Conservation (phyloP, 2,113 vertebrate genomes). For the Cebidichthys violaceus region DNA sequence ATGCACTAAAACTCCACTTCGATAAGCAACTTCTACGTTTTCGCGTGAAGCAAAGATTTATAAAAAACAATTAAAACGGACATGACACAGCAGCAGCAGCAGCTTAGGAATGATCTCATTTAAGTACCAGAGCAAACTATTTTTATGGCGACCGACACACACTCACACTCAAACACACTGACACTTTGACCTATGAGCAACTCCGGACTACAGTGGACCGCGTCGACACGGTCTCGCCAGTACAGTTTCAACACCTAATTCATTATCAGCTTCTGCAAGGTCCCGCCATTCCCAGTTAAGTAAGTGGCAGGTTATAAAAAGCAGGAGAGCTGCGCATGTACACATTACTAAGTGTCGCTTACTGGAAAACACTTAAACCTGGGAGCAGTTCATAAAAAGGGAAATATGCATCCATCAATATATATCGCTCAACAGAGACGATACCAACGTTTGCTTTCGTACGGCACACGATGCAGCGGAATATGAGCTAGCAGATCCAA, state of each 20-base stretch:
- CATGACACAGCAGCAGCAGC: slow-evolving; percentile 41
- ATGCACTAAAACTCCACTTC: not conserved
- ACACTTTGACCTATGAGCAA: slow-evolving; percentile 74
- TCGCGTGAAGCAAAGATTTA: slow-evolving; percentile 14
- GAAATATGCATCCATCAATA: slow-evolving; percentile 26
- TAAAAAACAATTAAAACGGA: slow-evolving; percentile 64
- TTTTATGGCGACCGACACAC: slow-evolving; percentile 69
- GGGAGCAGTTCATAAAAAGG: slow-evolving; percentile 33
- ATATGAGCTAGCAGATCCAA: not conserved
- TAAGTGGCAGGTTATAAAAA: slow-evolving; percentile 83
- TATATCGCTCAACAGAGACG: not conserved
- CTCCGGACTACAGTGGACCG: slow-evolving; percentile 60
- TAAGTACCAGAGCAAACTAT: slow-evolving; percentile 73
- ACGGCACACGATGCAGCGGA: not conserved
- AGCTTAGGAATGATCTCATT: slow-evolving; percentile 66
- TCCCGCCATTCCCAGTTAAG: slow-evolving; percentile 72
- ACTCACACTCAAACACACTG: slow-evolving; percentile 62
- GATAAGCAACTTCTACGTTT: not conserved
- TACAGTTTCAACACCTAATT: slow-evolving; percentile 84
- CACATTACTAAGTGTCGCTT: slow-evolving; percentile 61
- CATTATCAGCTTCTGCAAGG: slow-evolving; percentile 80
- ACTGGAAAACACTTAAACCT: slow-evolving; percentile 61
- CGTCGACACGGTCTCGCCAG: slow-evolving; percentile 76
- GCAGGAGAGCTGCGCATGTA: slow-evolving; percentile 55
- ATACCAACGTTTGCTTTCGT: not conserved